Evolutionary conservation across 37 sponge, comb jelly and placozoan species (phyloP).

Genomic region (Oscarella lobularis): DNA sequence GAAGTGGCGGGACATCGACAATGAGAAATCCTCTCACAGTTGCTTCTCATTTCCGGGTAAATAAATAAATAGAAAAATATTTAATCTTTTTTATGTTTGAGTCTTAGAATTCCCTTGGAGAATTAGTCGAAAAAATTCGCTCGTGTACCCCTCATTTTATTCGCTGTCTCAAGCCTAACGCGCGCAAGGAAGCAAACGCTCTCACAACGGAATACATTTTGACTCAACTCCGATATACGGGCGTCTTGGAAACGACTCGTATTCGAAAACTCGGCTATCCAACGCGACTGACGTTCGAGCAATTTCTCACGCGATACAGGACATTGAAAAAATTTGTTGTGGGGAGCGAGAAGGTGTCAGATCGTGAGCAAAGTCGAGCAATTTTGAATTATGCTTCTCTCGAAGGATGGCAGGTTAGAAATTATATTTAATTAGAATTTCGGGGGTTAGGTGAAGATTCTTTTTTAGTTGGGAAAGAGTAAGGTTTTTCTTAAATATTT

Average conservation of each 20-base stretch:
- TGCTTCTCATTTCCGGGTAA: slow-evolving; percentile 41
- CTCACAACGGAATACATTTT: slow-evolving; percentile 22
- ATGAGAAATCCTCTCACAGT: slow-evolving; percentile 27
- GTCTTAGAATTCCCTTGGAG: slow-evolving; percentile 27
- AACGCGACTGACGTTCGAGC: slow-evolving; percentile 14
- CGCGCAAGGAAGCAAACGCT: slow-evolving; percentile 13
- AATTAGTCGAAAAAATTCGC: slow-evolving; percentile 30
- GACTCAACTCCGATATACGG: slow-evolving; percentile 30
- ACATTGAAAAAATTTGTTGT: not conserved
- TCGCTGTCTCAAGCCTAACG: slow-evolving; percentile 36
- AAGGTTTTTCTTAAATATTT: slow-evolving; percentile 41
- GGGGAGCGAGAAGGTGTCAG: not conserved
- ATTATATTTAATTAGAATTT: too few species aligned
- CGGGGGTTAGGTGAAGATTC: too few species aligned
- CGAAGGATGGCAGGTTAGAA: slow-evolving; percentile 8
- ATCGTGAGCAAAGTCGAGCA: not conserved
- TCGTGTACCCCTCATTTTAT: slow-evolving; percentile 23
- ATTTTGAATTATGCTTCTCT: not conserved
- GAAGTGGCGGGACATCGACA: too few species aligned
- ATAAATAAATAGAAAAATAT: not conserved
- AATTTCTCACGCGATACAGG: slow-evolving; percentile 15
- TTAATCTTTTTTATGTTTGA: not conserved
- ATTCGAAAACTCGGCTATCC: slow-evolving; percentile 35
- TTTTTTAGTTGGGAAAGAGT: slow-evolving; percentile 15
- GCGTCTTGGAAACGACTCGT: slow-evolving; percentile 30